Evolutionary conservation across 64 coral and sea anemone species (phyloP).

Genomic region (Astreopora myriophthalma): DNA sequence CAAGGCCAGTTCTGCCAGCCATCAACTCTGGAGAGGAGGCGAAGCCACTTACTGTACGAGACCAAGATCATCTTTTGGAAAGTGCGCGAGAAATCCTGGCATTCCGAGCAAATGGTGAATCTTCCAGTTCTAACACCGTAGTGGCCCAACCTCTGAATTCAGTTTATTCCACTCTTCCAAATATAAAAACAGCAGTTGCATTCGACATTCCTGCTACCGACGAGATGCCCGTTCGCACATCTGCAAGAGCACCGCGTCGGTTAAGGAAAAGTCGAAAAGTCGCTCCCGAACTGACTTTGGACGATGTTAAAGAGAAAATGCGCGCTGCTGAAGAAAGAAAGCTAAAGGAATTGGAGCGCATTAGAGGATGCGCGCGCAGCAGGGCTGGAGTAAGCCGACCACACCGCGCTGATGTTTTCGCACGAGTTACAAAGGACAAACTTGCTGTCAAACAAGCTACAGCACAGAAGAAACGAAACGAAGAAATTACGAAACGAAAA

Average conservation of each 20-base stretch:
- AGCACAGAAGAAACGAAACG: neutral
- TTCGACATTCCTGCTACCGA: neutral
- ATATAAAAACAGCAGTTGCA: neutral
- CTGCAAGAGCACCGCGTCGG: neutral
- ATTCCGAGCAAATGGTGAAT: neutral
- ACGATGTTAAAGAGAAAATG: neutral
- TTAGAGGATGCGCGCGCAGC: conserved; percentile 10
- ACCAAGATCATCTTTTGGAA: neutral
- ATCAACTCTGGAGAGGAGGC: neutral
- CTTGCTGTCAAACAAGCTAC: conserved; percentile 6
- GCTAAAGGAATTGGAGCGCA: conserved; percentile 3
- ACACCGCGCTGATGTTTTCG: neutral
- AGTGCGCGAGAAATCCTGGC: neutral
- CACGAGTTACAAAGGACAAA: neutral
- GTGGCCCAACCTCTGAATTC: neutral
- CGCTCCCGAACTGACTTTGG: neutral
- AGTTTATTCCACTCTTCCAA: conserved; percentile 4
- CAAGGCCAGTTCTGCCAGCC: neutral
- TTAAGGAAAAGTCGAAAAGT: neutral
- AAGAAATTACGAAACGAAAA: neutral
- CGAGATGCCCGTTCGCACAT: neutral
- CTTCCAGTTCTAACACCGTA: neutral
- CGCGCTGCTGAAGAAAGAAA: conserved; percentile 30
- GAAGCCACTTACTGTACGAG: neutral
- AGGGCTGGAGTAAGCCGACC: neutral